These are phyloP conservation scores for Larimichthys polyactis DNA, from an alignment of 2,113 vertebrate genomes.

Conservation along the genomic window DNA sequence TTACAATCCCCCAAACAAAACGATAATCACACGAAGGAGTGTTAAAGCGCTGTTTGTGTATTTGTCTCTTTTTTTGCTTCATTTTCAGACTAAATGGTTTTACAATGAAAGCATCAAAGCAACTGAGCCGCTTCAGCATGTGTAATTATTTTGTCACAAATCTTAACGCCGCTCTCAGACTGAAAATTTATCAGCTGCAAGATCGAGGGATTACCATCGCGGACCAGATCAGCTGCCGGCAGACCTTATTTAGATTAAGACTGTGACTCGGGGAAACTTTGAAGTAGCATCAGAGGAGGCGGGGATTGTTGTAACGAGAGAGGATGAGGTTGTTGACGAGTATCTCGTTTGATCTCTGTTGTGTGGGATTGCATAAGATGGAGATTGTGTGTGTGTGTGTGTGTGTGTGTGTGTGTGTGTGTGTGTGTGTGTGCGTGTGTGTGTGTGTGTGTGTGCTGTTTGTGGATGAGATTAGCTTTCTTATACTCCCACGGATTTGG, in stretches of 20 bases:
- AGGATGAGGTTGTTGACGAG: conserved; percentile 45
- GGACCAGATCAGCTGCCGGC: background rate
- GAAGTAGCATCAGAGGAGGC: conserved; percentile 42
- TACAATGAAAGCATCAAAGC: background rate
- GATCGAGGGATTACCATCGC: conserved; percentile 8
- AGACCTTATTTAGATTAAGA: conserved; percentile 24
- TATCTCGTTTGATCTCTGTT: conserved; percentile 56
- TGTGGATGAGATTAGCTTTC: background rate
- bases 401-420: background rate
- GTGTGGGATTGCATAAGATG: conserved; percentile 24
- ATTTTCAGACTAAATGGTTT: background rate
- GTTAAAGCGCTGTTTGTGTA: background rate
- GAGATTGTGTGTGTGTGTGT: background rate
- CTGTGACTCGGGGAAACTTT: conserved; percentile 31
- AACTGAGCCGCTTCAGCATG: background rate
- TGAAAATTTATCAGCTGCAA: background rate
- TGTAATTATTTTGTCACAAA: conserved; percentile 15
- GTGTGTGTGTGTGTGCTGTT: background rate
- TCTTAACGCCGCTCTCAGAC: no score
- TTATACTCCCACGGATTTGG: background rate
- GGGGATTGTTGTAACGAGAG: conserved; percentile 20
- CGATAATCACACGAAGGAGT: background rate
- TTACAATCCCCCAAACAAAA: background rate
- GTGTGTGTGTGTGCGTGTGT: background rate
- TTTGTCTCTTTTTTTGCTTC: background rate